Base-by-base conservation (phyloP, 2,113 vertebrate species). In the Megaleporinus macrocephalus region DNA sequence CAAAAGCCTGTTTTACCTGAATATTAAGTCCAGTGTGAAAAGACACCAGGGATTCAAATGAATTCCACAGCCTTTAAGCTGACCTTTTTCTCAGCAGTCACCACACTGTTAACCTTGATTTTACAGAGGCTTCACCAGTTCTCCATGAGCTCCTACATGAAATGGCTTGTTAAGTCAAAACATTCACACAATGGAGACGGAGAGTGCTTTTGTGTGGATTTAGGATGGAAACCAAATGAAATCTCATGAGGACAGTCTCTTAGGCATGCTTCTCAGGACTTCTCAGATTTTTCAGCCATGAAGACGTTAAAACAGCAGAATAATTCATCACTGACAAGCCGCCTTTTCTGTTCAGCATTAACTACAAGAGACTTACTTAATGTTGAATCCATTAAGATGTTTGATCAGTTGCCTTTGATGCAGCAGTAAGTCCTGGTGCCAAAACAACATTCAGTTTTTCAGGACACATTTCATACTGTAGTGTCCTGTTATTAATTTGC, bases 1-100 rank as follows among this genome's bases (percentile, higher is more conserved):
- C 20, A 22, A 61, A 41, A 75, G 14, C 44, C 47, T 66, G 62
- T 62, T 15, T 66, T 30, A 78, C 66, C 20, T 22, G 30, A 78
- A 33, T n/a, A 29, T 78, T 53, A 66, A 20, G 44, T 66, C 47
- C 62, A 65, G n/a, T 53, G 76, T 49, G 59, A 66, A 53, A 47
- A 51, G 10, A 22, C 61, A 14, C 4, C 41, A 51, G 44, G 75
- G 20, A 66, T 51, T 51, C 26, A 65, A 65, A 66, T 30, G 30
- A 12, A 27, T 16, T 76, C 22, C 30, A 68, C 65, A 9, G 30
- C 18, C 65, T 10, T 36, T 36, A 68, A 33, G 7, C 15, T 68
- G 65, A 68, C 65, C 30, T 36, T 68, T 63, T 68, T 36, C 33
- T 18, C 65, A 36, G 20, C 16, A 68, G 16, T 20, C 29, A 68